Conservation (phyloP, 2,113 vertebrate genomes). For the Greenwoodochromis staneri region DNA sequence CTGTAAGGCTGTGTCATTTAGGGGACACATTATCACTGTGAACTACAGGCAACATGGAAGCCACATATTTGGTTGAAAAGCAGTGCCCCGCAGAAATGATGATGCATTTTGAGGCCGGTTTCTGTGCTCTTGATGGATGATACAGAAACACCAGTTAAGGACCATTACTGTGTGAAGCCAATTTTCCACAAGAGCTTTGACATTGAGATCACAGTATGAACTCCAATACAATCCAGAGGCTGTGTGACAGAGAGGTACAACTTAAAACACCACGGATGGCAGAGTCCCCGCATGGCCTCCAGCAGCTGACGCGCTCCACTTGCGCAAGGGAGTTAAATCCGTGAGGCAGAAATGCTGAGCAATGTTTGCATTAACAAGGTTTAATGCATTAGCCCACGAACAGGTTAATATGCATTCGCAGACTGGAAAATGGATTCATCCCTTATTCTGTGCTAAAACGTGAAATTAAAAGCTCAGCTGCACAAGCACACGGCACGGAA, state of each 20-base stretch:
- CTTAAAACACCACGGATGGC: neutral
- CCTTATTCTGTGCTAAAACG: neutral
- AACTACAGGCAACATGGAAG: neutral
- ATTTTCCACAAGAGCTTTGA: constrained; percentile 37
- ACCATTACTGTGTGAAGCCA: constrained; percentile 8
- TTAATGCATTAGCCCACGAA: neutral
- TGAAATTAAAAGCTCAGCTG: neutral
- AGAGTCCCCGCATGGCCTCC: neutral
- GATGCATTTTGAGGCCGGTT: neutral
- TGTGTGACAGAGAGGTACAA: neutral
- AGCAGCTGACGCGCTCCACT: neutral
- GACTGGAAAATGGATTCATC: neutral
- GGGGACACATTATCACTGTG: neutral
- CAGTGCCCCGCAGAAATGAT: neutral
- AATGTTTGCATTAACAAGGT: constrained; percentile 26
- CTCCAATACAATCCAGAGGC: constrained; percentile 7
- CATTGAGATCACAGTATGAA: constrained; percentile 17
- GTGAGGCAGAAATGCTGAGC: neutral
- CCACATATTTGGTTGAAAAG: neutral
- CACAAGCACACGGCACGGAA: neutral
- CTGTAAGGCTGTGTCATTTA: neutral
- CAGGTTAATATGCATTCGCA: neutral
- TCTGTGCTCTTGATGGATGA: constrained; percentile 11
- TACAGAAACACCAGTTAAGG: constrained; percentile 11
- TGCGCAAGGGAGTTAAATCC: neutral